Percentiles rank a stretch among this genome's conserved stretches.
phyloP scores from a whole-genome alignment of 2,797 vertebrate genomes.

The Philypnodon macrostomus region DNA sequence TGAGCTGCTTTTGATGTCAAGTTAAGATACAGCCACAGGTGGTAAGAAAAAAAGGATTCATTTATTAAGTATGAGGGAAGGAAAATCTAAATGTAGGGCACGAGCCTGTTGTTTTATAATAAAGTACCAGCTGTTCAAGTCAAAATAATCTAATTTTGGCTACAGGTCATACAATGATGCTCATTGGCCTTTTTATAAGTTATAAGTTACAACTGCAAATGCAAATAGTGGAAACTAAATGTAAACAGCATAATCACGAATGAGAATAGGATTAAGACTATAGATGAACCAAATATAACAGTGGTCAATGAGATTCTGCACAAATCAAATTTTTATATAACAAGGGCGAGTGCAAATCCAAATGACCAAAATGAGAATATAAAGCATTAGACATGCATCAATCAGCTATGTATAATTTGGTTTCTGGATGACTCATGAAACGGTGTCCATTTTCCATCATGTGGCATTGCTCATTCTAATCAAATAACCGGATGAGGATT shows the following conservation, averaged over 20 bases:
- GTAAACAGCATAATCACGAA: too few species aligned
- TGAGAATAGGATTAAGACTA: too few species aligned
- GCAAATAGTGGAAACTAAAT: too few species aligned
- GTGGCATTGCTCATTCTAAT: slow-evolving; percentile 1
- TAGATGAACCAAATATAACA: too few species aligned
- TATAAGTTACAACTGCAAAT: too few species aligned
- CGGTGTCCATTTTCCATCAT: slow-evolving; percentile 1
- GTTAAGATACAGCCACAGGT: slow-evolving; percentile 2
- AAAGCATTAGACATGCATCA: slow-evolving; percentile 2
- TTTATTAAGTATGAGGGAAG: neutral
- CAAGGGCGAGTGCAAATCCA: neutral
- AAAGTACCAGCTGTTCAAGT: slow-evolving; percentile 1
- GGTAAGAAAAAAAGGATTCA: slow-evolving; percentile 1
- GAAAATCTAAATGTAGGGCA: neutral
- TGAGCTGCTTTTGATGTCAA: slow-evolving; percentile 6
- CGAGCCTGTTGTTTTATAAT: neutral
- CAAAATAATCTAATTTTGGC: neutral
- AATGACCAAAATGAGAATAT: slow-evolving; percentile 5
- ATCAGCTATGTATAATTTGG: slow-evolving; percentile 8
- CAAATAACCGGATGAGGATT: neutral
- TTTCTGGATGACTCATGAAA: slow-evolving; percentile 3
- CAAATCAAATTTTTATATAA: neutral
- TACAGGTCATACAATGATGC: slow-evolving; percentile 3
- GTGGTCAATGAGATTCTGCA: too few species aligned
- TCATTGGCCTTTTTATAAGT: too few species aligned